A percentile compares a stretch with the other conserved stretches of the same genome.
Conservation (phyloP, 2,113 vertebrate genomes). For the Sitta europaea region DNA sequence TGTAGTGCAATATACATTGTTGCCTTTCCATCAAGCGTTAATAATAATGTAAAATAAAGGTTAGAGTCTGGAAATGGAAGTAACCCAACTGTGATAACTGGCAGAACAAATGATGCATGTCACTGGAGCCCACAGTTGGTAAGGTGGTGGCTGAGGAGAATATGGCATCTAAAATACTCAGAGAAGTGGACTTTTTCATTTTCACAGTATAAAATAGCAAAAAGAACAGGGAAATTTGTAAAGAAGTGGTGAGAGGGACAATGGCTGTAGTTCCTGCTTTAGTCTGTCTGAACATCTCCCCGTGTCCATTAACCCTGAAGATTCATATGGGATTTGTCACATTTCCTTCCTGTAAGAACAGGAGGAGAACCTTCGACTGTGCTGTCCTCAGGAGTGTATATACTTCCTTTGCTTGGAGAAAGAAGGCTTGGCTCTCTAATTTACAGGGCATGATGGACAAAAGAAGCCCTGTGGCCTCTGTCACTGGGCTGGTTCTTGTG, state of each 20-base stretch:
- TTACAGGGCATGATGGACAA: not conserved
- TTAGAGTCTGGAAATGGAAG: not conserved
- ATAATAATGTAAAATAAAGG: not conserved
- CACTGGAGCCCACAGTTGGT: not conserved
- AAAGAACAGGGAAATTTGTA: not conserved
- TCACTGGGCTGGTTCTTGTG: not conserved
- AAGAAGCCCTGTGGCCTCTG: not conserved
- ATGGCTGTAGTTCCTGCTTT: not conserved
- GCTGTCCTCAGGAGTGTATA: fast-evolving
- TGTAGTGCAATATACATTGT: not conserved
- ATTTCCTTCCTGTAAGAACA: not conserved
- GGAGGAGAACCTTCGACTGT: not conserved
- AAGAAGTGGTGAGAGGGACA: not conserved
- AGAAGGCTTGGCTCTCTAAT: not conserved
- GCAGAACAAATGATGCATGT: not conserved
- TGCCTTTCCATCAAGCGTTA: not conserved
- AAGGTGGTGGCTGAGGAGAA: not conserved
- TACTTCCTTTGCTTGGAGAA: not conserved
- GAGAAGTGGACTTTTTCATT: not conserved
- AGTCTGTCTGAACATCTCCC: not conserved
- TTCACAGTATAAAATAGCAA: not conserved
- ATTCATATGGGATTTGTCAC: not conserved
- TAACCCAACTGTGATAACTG: not conserved
- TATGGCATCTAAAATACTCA: not conserved
- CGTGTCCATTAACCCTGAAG: not conserved